A percentile compares a stretch with the other conserved stretches of the same genome.
Evolutionary conservation across 2,113 vertebrate genomes (phyloP).

Genomic region (Periophthalmus modestus): DNA sequence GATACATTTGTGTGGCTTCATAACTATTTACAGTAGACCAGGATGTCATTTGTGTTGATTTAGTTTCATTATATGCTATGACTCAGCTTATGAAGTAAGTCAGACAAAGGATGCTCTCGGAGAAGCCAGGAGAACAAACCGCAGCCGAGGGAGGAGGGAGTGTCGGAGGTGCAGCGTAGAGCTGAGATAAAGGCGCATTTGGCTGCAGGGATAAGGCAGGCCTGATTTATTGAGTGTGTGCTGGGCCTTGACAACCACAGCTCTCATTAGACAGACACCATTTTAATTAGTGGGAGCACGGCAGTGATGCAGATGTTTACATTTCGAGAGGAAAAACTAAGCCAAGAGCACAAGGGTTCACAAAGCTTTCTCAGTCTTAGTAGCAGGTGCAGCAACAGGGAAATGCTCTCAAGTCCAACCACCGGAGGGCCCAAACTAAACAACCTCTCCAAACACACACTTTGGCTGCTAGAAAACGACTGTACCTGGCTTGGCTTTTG

Average conservation of each 20-base stretch:
- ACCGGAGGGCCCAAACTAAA: conserved; percentile 35
- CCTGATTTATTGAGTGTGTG: conserved; percentile 71
- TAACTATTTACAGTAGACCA: conserved; percentile 29
- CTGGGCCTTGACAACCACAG: conserved; percentile 63
- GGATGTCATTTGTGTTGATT: conserved; percentile 46
- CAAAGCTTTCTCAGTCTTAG: conserved; percentile 38
- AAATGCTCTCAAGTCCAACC: conserved; percentile 38
- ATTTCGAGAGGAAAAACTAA: conserved; percentile 59
- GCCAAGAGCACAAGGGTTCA: conserved; percentile 58
- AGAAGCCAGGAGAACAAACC: conserved; percentile 47
- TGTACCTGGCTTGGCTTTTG: conserved; percentile 11
- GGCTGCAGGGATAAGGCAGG: conserved; percentile 58
- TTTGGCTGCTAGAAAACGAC: conserved; percentile 12
- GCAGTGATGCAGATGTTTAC: conserved; percentile 71
- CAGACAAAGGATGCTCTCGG: conserved; percentile 48
- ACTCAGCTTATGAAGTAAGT: conserved; percentile 32
- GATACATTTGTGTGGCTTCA: background rate
- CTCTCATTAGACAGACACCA: conserved; percentile 73
- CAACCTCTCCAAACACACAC: conserved; percentile 22
- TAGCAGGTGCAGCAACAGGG: conserved; percentile 24
- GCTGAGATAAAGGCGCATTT: conserved; percentile 25
- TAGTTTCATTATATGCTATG: conserved; percentile 39
- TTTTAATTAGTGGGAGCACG: conserved; percentile 73
- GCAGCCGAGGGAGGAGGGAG: conserved; percentile 38
- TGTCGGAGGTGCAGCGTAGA: conserved; percentile 46